These are phyloP conservation scores for Ochropleura leucogaster DNA, from an alignment of 2,888 invertebrate species.

Conservation along the genomic window DNA sequence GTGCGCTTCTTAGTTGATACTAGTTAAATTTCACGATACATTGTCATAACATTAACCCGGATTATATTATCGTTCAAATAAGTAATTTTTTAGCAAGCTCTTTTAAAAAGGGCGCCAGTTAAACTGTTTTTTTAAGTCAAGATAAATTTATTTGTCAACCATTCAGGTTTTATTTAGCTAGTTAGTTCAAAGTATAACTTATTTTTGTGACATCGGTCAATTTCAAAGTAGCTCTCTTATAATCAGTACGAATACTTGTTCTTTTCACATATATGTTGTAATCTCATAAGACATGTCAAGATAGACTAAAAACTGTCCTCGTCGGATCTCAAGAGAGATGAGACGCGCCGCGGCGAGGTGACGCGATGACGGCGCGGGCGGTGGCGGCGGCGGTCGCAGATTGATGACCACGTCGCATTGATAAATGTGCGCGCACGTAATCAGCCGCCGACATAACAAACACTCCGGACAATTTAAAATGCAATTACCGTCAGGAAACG, in stretches of 20 bases:
- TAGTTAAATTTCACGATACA: slow-evolving; percentile 24
- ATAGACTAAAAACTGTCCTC: slow-evolving; percentile 12
- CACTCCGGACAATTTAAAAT: slow-evolving; percentile 78
- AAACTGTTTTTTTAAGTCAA: neutral
- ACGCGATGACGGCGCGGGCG: too few relatives aligned
- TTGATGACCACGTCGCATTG: slow-evolving; percentile 57
- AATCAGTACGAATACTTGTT: neutral
- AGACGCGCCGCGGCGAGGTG: neutral
- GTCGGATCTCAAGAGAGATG: slow-evolving; percentile 14
- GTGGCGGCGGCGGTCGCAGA: slow-evolving; percentile 23
- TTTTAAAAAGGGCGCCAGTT: neutral
- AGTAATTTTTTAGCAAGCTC: slow-evolving; percentile 21
- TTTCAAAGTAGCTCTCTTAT: neutral
- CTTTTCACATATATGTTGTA: neutral
- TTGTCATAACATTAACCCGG: slow-evolving; percentile 25
- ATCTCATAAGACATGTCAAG: slow-evolving; percentile 3
- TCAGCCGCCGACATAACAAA: slow-evolving; percentile 60
- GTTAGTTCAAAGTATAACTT: neutral
- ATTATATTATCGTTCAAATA: slow-evolving; percentile 32
- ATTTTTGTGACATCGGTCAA: neutral
- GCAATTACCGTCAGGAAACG: slow-evolving; percentile 80
- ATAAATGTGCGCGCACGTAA: slow-evolving; percentile 53
- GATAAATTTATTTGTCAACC: too few relatives aligned
- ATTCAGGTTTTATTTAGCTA: neutral
- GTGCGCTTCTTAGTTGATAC: slow-evolving; percentile 32